phyloP scores from a whole-genome alignment of 2,113 vertebrate genomes.

The Ovibos moschatus region DNA sequence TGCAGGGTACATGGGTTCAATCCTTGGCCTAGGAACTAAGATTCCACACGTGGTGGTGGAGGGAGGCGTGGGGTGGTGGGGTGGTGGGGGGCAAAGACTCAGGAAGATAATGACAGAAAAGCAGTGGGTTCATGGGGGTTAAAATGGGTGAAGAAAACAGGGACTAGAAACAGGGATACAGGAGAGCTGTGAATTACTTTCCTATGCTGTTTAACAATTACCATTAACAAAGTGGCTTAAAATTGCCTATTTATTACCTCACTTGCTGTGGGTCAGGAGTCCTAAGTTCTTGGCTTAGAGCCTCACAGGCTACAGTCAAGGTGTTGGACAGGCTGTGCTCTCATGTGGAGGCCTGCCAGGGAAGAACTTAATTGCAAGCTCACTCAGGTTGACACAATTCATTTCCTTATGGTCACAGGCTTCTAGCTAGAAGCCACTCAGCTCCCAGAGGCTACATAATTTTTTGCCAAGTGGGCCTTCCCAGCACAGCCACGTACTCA shows the following conservation, averaged over 20 bases:
- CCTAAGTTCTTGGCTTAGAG: neutral
- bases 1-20: neutral
- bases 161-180: neutral
- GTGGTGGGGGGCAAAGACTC: neutral
- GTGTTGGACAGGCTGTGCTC: neutral
- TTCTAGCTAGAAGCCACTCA: neutral
- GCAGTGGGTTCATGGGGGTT: neutral
- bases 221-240: neutral
- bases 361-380: neutral
- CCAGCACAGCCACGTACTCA: neutral
- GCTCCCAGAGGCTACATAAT: neutral
- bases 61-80: fast-evolving
- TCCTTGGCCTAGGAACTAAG: neutral
- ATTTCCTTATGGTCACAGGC: neutral
- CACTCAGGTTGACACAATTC: neutral
- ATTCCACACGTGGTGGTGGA: neutral
- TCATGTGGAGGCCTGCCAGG: neutral
- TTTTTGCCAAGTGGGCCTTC: neutral
- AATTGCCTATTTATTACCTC: neutral
- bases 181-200: neutral
- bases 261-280: neutral
- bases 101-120: neutral
- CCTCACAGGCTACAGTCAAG: neutral
- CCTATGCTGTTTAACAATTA: neutral
- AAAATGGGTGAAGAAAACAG: neutral